phyloP scores from a whole-genome alignment of 2,888 invertebrate species.

The Embidobia sp. region DNA sequence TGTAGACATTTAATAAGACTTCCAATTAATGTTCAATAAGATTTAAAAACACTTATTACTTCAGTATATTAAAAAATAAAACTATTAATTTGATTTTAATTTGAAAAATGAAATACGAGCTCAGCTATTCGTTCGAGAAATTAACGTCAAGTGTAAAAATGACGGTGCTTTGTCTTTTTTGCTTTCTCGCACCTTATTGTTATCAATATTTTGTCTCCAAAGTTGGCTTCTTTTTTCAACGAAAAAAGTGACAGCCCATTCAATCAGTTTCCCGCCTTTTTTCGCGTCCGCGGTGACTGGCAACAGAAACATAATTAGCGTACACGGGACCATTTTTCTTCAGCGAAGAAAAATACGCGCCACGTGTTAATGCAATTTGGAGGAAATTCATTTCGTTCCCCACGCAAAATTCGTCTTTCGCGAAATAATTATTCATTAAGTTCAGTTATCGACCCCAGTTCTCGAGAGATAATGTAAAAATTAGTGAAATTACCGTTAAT shows the following conservation, averaged over 20 bases:
- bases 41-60: too few species aligned
- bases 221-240: conserved; percentile 13
- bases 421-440: conserved; percentile 34
- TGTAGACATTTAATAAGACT: too few species aligned
- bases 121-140: conserved; percentile 9
- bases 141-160: conserved; percentile 20
- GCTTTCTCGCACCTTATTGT: not conserved
- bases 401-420: conserved; percentile 6
- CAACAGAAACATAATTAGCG: conserved; percentile 30
- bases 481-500: not conserved
- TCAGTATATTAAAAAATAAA: too few species aligned
- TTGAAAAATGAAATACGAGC: conserved; percentile 22
- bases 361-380: conserved; percentile 33
- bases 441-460: conserved; percentile 20
- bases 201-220: conserved; percentile 23
- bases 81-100: conserved; percentile 14
- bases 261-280: conserved; percentile 28
- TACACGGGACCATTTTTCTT: conserved; percentile 27
- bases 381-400: conserved; percentile 17
- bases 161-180: conserved; percentile 8
- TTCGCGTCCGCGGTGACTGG: conserved; percentile 4
- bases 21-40: too few species aligned
- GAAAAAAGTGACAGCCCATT: conserved; percentile 19
- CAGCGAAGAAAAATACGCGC: conserved; percentile 20
- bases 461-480: not conserved